A percentile compares a stretch with the other conserved stretches of the same genome.
These are phyloP conservation scores for Eptesicus fuscus DNA, from an alignment of 2,113 vertebrate genomes.

Conservation along the genomic window DNA sequence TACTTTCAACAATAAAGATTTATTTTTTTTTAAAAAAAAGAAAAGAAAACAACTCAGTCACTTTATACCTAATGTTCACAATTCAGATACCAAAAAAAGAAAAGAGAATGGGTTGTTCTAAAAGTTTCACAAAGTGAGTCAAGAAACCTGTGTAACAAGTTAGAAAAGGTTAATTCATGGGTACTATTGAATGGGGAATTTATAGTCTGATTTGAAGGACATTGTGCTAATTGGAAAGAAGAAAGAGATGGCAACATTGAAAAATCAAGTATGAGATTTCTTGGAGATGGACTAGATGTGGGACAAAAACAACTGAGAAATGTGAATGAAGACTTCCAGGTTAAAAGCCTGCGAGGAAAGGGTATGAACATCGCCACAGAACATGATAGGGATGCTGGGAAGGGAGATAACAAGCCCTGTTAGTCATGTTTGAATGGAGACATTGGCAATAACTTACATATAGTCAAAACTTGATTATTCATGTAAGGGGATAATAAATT, in stretches of 20 bases:
- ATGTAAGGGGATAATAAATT: slow-evolving; percentile 46
- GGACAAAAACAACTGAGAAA: background rate
- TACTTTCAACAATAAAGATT: too few species aligned
- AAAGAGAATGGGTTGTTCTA: background rate
- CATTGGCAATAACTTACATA: slow-evolving; percentile 19
- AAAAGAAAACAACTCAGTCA: background rate
- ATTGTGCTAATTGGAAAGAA: background rate
- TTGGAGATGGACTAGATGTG: background rate
- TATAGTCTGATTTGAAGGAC: background rate
- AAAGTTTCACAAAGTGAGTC: background rate
- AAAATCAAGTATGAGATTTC: background rate
- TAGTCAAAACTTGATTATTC: slow-evolving; percentile 39
- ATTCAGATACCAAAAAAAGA: background rate
- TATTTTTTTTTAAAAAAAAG: too few species aligned
- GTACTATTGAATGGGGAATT: background rate
- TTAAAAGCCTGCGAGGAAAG: background rate
- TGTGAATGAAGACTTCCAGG: background rate
- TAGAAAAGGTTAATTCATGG: background rate
- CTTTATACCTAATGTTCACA: background rate
- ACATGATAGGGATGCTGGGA: background rate
- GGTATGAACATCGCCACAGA: background rate
- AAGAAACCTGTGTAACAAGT: background rate
- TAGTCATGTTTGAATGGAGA: background rate
- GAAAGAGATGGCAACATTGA: background rate
- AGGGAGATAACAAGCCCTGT: background rate